phyloP scores from a whole-genome alignment of 2,797 vertebrate genomes.

The Parambassis ranga region DNA sequence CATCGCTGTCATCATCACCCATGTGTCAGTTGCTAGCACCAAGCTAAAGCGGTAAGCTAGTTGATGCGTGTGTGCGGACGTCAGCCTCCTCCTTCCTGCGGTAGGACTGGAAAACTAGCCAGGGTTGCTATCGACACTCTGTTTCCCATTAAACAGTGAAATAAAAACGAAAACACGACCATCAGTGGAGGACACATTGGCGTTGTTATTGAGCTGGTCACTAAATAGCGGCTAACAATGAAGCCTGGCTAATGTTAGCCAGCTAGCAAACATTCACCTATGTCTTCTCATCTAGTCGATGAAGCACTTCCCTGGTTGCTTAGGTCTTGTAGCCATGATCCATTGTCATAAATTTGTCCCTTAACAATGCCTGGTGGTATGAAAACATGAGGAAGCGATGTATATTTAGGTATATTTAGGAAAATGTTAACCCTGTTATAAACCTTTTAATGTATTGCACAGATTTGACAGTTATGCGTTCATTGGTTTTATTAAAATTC shows the following conservation, averaged over 20 bases:
- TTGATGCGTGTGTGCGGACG: neutral
- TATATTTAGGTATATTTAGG: neutral
- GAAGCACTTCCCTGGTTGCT: neutral
- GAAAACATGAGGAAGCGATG: neutral
- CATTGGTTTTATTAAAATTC: too few species aligned
- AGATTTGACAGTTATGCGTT: neutral
- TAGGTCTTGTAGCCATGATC: neutral
- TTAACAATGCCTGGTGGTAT: neutral
- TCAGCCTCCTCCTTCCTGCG: neutral
- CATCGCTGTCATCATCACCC: conserved; percentile 61
- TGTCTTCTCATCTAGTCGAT: neutral
- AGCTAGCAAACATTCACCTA: conserved; percentile 38
- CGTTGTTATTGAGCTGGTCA: neutral
- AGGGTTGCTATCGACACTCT: neutral
- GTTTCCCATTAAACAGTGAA: fast-evolving
- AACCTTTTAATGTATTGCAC: neutral
- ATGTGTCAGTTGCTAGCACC: conserved; percentile 66
- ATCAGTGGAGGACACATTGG: neutral
- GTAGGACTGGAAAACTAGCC: neutral
- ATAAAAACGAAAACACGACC: neutral
- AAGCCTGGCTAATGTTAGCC: conserved; percentile 60
- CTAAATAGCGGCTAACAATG: conserved; percentile 34
- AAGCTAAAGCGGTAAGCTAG: conserved; percentile 46
- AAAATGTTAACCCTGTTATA: neutral
- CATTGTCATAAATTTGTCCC: neutral